Evolutionary conservation across 2,888 invertebrate species (phyloP), one percentile per base, ranked within the genome.

Genomic region (Mimachlamys varia): DNA sequence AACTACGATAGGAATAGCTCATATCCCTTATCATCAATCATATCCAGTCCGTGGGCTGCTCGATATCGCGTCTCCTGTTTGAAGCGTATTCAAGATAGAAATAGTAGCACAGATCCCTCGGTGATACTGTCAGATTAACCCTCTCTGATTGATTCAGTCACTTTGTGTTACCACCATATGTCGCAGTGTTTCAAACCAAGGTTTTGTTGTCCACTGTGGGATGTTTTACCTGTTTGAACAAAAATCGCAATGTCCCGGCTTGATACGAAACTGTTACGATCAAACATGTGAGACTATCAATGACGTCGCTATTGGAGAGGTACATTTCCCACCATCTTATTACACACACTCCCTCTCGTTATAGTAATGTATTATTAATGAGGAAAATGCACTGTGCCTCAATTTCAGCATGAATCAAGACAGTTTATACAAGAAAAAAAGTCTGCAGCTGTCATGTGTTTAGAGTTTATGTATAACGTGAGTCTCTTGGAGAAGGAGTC

Each of bases 41-140:
- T 76, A 76, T 76, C 33, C 76, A 33, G 33, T 27, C 33, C 13
- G 76, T 1, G 33, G 17, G 62, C n/a, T 62, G 62, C 76, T 76
- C 76, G 76, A 76, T 33, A 76, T 33, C 76, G 33, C 76, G 76
- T 10, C 76, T 76, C 62, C 4, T 62, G 62, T 62, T 62, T 62
- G 62, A 62, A 62, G 62, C 62, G 62, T 62, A 76, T 33, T 33
- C 76, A 76, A 33, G 76, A 76, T 76, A 76, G 76, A 76, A 76
- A 27, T 33, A 10, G 76, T 27, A 76, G 19, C 76, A 76, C 12
- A 76, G 76, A 27, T 76, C 33, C n/a, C 76, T 22, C 33, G 0
- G 76, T 76, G 76, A 76, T 76, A 27, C 27, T 33, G 76, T 33
- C 33, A 27, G 76, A 76, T 76, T 27, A 76, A 76, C 19, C 19